Evolutionary conservation across 1,140 invertebrate genomes (phyloP), one percentile per base, ranked within the genome.

Genomic region (Pseudoatta argentina): DNA sequence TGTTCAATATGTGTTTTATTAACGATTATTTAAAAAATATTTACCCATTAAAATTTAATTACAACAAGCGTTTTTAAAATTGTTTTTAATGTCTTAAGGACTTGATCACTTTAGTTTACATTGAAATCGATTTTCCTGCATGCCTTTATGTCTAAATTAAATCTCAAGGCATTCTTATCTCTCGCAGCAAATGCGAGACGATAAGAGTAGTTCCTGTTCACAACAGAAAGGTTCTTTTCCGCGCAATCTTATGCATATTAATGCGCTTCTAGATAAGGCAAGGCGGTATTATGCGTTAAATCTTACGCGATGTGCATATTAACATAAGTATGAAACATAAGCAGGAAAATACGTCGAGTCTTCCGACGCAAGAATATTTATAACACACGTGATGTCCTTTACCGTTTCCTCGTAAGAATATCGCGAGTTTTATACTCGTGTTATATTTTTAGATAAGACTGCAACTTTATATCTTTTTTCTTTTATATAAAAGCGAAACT

Each of bases 341-440:
- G 76, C 7, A 34, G 88, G 88, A 63, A 90, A 90, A 81, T 69
- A 85, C 88, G n/a, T 61, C 51, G 34, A 10, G 21, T 61, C 34
- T 77, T 27, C 16, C 57, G 63, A 48, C 53, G 27, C 48, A 34
- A 55, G 63, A 83, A 87, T 83, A 75, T 59, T 48, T 24, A 86
- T 39, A n/a, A 75, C 24, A 16, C 57, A 21, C 63, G 21, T 24
- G 30, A 34, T 34, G 39, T 78, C 55, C 39, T 48, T 55, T 59
- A 8, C 2, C 18, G 34, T 81, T 73, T 85, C 79, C n/a, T 85
- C 63, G 69, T 72, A 55, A 72, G n/a, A 48, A 12, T 16, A 27
- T 77, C 16, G 21, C 57, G 16, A 48, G 7, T 16, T 78, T 21
- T 27, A 27, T 24, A 44, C 39, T 44, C 6, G n/a, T 2, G 7